Evolutionary conservation across 2,113 vertebrate genomes (phyloP).

Genomic region (Silurus asotus): DNA sequence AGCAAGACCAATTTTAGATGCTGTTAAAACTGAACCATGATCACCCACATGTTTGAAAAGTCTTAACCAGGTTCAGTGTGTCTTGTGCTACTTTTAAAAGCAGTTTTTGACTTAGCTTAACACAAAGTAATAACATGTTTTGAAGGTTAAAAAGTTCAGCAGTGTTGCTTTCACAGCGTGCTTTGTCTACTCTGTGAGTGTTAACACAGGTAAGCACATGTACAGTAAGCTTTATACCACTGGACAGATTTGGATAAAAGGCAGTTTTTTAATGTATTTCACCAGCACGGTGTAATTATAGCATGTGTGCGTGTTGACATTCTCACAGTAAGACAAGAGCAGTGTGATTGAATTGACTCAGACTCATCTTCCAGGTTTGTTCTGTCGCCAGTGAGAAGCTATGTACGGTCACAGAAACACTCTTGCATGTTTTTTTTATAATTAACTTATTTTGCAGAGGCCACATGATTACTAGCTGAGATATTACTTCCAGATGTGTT

Average conservation of each 20-base stretch:
- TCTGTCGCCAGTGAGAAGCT: conserved; percentile 24
- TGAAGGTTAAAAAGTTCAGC: not conserved
- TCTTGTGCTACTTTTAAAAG: not conserved
- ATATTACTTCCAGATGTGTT: conserved; percentile 31
- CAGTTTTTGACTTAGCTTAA: not conserved
- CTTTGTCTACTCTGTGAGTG: not conserved
- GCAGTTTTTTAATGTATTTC: not conserved
- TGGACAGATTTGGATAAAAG: not conserved
- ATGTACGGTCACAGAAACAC: conserved; percentile 31
- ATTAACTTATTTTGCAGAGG: conserved; percentile 15
- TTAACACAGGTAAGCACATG: not conserved
- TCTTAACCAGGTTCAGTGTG: too few relatives aligned
- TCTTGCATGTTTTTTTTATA: conserved; percentile 28
- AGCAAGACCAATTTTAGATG: not conserved
- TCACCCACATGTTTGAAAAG: not conserved
- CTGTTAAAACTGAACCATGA: not conserved
- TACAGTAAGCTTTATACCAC: not conserved
- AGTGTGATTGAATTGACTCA: not conserved
- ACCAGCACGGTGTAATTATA: conserved; percentile 10
- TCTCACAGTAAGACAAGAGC: conserved; percentile 13
- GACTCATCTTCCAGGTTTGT: conserved; percentile 10
- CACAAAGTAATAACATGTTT: not conserved
- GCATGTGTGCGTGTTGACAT: not conserved
- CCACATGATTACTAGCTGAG: conserved; percentile 19
- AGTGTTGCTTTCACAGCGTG: not conserved